Conservation (phyloP, 2,113 vertebrate species). For the Hippopotamus amphibius region DNA sequence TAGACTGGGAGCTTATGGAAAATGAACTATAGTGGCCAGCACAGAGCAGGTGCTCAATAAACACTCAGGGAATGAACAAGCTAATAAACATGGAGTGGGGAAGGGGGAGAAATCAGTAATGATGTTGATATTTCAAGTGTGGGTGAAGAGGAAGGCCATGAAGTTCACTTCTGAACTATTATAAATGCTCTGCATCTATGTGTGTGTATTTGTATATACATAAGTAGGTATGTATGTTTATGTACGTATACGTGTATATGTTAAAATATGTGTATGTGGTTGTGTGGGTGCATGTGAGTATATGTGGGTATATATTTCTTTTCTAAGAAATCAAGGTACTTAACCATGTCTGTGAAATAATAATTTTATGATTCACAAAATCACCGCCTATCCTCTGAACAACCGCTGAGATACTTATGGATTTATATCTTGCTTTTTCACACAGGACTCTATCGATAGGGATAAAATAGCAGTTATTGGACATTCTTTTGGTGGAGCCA, state of each 20-base stretch:
- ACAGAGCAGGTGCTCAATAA: not conserved
- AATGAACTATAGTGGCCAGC: not conserved
- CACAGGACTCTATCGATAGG: constrained; percentile 93
- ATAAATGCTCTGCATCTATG: not conserved
- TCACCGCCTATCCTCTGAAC: constrained; percentile 49
- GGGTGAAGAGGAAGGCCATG: not conserved
- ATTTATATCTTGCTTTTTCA: not conserved
- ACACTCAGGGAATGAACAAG: not conserved
- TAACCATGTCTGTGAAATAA: not conserved
- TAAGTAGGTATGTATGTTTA: not conserved
- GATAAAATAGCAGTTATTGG: constrained; percentile 92
- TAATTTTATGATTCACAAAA: not conserved
- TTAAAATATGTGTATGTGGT: not conserved
- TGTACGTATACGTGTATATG: not conserved
- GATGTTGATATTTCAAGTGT: not conserved
- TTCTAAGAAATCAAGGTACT: constrained; percentile 13
- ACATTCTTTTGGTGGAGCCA: constrained; percentile 97
- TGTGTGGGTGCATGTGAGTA: not conserved
- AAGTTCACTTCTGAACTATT: not conserved
- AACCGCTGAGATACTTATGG: not conserved
- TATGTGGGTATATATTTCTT: not conserved
- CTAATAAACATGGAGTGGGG: not conserved
- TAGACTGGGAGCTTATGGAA: constrained; percentile 14
- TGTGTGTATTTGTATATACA: not conserved
- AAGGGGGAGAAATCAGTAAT: not conserved